Evolutionary conservation across 1,140 invertebrate species (phyloP), one percentile per base, ranked within the genome.

Genomic region (Stratiolaelaps scimitus): DNA sequence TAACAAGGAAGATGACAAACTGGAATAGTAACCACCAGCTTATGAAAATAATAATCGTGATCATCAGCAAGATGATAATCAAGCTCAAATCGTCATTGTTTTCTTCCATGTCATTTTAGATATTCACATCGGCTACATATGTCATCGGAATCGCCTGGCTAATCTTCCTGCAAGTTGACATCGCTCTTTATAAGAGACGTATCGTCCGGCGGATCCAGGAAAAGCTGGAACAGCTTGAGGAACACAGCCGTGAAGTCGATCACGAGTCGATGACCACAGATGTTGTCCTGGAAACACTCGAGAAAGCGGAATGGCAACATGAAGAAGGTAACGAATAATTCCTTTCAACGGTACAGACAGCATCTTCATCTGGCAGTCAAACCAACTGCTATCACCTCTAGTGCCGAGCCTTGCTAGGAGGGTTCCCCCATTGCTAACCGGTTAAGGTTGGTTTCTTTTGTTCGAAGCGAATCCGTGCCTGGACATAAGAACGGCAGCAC

Each of bases 81-180:
- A n/a, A n/a, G n/a, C 34, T 40, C 34, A 40, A 40, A 47, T 65
- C 64, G 43, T 69, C 19, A 23, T 20, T 29, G n/a, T 44, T 23
- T 20, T 17, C 20, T n/a, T 44, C 26, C n/a, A 28, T 56, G 10
- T 45, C 47, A 10, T 65, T 46, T 7, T 43, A 69, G 69, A 30
- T 70, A 15, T 70, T 70, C 30, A 67, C 65, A 30, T 67, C 47
- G n/a, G 17, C 46, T 10, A 66, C 70, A 43, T 48, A 48, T 20
- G 13, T 60, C 0, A 46, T 72, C 13, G 69, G 71, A 40, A 66
- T 70, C 43, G 15, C 65, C 30, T 72, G 71, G 70, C 48, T 72
- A 19, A 15, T 66, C 6, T 67, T 72, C 46, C 65, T 72, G 4
- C 69, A 72, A 40, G 66, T 70, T 6, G 71, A 72, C 66, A 46